Evolutionary conservation across 1,140 invertebrate species (phyloP).

Genomic region (Temnothorax longispinosus): DNA sequence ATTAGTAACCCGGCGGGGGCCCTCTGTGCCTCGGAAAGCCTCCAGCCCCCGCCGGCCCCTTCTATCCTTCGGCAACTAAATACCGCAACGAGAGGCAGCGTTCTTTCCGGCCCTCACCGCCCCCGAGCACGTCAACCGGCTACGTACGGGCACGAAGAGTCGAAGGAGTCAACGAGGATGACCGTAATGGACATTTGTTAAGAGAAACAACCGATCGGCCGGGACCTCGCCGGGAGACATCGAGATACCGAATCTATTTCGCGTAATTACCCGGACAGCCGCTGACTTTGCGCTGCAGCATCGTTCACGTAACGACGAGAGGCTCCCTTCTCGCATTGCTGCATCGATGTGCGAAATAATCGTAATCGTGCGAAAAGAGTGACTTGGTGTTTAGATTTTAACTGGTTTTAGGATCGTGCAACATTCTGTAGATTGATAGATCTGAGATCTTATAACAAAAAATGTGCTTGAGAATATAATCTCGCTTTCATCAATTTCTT

Average conservation of each 20-base stretch:
- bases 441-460: neutral
- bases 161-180: conserved; percentile 59
- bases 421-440: neutral
- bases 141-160: conserved; percentile 33
- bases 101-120: conserved; percentile 69
- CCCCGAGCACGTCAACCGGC: conserved; percentile 75
- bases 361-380: conserved; percentile 7
- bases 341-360: neutral
- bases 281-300: conserved; percentile 35
- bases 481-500: neutral
- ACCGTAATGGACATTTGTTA: conserved; percentile 81
- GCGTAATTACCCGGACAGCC: conserved; percentile 74
- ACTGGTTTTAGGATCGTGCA: neutral
- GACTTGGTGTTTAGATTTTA: neutral
- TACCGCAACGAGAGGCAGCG: conserved; percentile 44
- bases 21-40: conserved; percentile 70
- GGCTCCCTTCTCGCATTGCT: conserved; percentile 11
- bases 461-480: neutral
- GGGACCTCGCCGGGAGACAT: conserved; percentile 58
- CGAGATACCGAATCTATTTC: conserved; percentile 79
- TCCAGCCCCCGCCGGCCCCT: neutral
- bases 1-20: conserved; percentile 78
- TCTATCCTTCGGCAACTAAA: conserved; percentile 42
- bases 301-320: conserved; percentile 53
- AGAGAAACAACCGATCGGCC: conserved; percentile 67